Evolutionary conservation across 1,140 invertebrate species (phyloP).

Genomic region (Plectrocnemia conspersa): DNA sequence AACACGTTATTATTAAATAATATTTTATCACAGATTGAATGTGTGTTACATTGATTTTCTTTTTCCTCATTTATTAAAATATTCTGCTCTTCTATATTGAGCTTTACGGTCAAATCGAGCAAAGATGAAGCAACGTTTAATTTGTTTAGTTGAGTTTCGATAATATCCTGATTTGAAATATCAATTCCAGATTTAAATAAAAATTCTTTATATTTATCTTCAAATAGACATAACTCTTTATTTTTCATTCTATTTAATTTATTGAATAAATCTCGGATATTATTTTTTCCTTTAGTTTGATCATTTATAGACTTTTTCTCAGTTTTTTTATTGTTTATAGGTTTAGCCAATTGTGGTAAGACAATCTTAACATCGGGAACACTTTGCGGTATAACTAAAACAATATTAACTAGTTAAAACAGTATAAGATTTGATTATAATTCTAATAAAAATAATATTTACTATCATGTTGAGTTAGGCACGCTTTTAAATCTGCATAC

Average conservation of each 20-base stretch:
- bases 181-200: conserved; percentile 25
- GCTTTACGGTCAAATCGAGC: conserved; percentile 44
- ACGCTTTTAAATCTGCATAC: conserved; percentile 46
- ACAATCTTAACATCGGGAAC: no score
- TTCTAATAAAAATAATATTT: no score
- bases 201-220: conserved; percentile 28
- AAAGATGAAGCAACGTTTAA: conserved; percentile 38
- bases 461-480: no score
- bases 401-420: no score
- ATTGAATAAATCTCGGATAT: conserved; percentile 48
- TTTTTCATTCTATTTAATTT: conserved; percentile 45
- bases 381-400: no score
- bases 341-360: no score
- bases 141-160: conserved; percentile 17
- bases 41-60: no score
- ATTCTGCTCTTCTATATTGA: conserved; percentile 42
- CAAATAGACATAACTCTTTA: conserved; percentile 32
- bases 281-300: conserved; percentile 38
- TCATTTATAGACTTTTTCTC: conserved; percentile 30
- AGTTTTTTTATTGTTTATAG: conserved; percentile 22
- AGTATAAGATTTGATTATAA: no score
- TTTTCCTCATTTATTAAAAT: no score
- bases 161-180: conserved; percentile 8
- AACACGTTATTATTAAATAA: no score
- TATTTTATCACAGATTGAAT: no score